Base-by-base conservation (phyloP, 2,888 invertebrate genomes). In the Drosophila affinis region DNA sequence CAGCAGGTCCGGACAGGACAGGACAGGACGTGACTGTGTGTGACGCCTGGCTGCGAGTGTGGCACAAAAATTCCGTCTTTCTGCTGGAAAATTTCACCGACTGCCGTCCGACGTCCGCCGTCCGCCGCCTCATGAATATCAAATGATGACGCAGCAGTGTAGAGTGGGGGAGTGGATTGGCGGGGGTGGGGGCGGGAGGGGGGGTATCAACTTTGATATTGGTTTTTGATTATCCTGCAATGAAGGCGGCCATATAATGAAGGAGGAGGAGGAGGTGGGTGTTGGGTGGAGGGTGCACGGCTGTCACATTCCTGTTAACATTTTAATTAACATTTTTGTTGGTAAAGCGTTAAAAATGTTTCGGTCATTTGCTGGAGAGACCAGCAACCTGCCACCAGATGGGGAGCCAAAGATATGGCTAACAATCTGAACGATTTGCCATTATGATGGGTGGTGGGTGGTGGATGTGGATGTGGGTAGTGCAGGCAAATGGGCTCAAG, bases 321-420 rank as follows among this genome's bases (percentile, higher is more conserved):
- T 79, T 82, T 82, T 82, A 86, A 86, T 82, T 82, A 83, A 83
- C 72, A 82, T 82, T 79, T 39, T 77, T 77, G 45, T 62, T 54
- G 62, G 56, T 9, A 54, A 21, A 53, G 57, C 48, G 52, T 53
- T 29, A n/a, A 70, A 70, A 45, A 54, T 32, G 24, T 59, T 12
- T 44, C 21, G 24, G 17, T 24, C 39, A 32, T 48, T 29, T 6
- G 39, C 7, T 39, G 14, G 6, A 39, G 32, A 21, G 3, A 21
- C 21, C 21, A 21, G 21, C 21, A 21, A 21, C 21, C 21, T 21
- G 21, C 21, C 3, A 6, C 39, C 39, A 39, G 39, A n/a, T 39
- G 39, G 39, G n/a, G 14, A n/a, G n/a, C 7, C 14, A 14, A 14
- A 39, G 39, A 39, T 39, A 39, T 39, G n/a, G 39, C 39, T 39